Conservation (phyloP, 2,797 vertebrate species). For the Sebastes minor region DNA sequence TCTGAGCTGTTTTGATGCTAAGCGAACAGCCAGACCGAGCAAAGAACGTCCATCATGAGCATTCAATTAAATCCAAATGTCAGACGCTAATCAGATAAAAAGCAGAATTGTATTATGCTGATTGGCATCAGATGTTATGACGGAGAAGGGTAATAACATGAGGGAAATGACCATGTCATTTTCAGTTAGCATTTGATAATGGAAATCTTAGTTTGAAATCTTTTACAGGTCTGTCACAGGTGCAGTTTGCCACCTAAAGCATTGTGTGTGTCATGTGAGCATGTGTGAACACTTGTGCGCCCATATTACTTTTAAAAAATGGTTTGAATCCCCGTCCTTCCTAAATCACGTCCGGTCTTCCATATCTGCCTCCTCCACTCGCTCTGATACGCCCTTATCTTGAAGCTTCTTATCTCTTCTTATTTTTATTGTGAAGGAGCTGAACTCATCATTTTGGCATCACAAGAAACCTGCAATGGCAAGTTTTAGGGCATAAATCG, state of each 20-base stretch:
- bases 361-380: constrained; percentile 9
- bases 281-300: neutral
- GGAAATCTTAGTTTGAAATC: neutral
- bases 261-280: neutral
- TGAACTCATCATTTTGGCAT: neutral
- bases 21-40: neutral
- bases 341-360: constrained; percentile 25
- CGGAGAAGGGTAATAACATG: constrained; percentile 8
- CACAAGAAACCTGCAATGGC: neutral
- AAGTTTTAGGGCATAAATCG: neutral
- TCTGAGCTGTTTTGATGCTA: constrained; percentile 1
- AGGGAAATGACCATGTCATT: neutral
- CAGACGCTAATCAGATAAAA: constrained; percentile 50
- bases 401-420: neutral
- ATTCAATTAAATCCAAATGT: constrained; percentile 53
- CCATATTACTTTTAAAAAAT: neutral
- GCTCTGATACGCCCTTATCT: constrained; percentile 24
- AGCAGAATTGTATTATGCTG: neutral
- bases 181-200: constrained; percentile 33
- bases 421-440: neutral
- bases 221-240: neutral
- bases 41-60: neutral
- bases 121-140: constrained; percentile 37
- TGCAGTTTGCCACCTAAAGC: constrained; percentile 1
- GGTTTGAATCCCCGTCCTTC: neutral